Evolutionary conservation across 1,140 invertebrate species (phyloP).

Genomic region (Conopomorpha cramerella): DNA sequence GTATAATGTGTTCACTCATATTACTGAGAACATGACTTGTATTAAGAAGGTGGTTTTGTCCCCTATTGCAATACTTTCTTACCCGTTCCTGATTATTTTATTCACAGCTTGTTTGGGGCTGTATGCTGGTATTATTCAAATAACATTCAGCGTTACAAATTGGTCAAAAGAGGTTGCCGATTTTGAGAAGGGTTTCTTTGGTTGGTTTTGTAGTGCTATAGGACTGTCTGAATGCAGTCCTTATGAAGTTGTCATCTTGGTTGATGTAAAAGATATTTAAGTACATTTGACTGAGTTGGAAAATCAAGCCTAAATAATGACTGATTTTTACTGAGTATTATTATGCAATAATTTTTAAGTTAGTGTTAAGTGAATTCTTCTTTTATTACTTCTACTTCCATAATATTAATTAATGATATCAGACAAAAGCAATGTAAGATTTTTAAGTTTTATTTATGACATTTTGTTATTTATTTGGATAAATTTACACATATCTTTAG

Average conservation of each 20-base stretch:
- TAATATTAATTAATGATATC: too few relatives aligned
- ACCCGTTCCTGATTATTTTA: constrained; percentile 72
- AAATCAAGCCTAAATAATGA: too few relatives aligned
- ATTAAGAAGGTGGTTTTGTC: constrained; percentile 65
- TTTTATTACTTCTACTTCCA: too few relatives aligned
- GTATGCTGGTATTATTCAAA: constrained; percentile 70
- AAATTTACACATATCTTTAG: too few relatives aligned
- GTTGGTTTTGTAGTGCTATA: constrained; percentile 72
- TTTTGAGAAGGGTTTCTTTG: constrained; percentile 80
- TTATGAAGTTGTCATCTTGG: constrained; percentile 64
- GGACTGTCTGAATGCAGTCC: constrained; percentile 74
- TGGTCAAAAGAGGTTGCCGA: constrained; percentile 75
- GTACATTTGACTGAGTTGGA: too few relatives aligned
- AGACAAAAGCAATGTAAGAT: too few relatives aligned
- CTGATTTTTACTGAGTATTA: too few relatives aligned
- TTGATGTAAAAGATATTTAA: constrained; percentile 42
- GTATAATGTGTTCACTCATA: constrained; percentile 76
- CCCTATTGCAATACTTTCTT: constrained; percentile 71
- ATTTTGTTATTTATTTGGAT: too few relatives aligned
- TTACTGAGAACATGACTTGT: constrained; percentile 70
- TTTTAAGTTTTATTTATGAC: too few relatives aligned
- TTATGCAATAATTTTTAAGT: too few relatives aligned
- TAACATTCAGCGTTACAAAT: constrained; percentile 69
- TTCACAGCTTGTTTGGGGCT: constrained; percentile 68
- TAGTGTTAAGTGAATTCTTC: too few relatives aligned